A percentile compares a stretch with the other conserved stretches of the same genome.
Evolutionary conservation across 2,888 invertebrate genomes (phyloP).

Genomic region (Digitonthophagus gazella): DNA sequence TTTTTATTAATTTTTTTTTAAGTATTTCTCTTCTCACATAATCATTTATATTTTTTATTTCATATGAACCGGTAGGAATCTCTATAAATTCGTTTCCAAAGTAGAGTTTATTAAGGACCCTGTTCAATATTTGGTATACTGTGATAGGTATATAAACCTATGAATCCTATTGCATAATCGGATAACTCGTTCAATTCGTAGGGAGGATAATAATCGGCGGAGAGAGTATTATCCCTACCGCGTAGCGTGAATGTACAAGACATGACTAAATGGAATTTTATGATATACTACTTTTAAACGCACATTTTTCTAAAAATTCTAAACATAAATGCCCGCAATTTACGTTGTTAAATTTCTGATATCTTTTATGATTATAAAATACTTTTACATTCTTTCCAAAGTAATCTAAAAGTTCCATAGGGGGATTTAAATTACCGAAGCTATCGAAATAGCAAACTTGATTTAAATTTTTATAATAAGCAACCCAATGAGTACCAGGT

Average conservation of each 20-base stretch:
- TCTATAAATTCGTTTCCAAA: constrained; percentile 31
- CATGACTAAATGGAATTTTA: constrained; percentile 30
- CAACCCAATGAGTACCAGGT: constrained; percentile 44
- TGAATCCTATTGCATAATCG: constrained; percentile 1
- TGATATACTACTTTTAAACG: constrained; percentile 24
- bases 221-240: constrained; percentile 1
- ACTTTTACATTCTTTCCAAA: constrained; percentile 19
- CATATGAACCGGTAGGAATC: constrained; percentile 41
- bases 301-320: constrained; percentile 23
- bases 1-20: constrained; percentile 11
- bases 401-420: constrained; percentile 22
- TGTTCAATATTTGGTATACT: constrained; percentile 42
- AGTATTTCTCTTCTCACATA: constrained; percentile 28
- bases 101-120: constrained; percentile 41
- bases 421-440: constrained; percentile 25
- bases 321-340: constrained; percentile 40
- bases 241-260: constrained; percentile 26
- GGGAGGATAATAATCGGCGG: constrained; percentile 2
- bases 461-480: constrained; percentile 40
- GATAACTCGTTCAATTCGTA: constrained; percentile 11
- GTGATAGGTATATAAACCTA: constrained; percentile 1
- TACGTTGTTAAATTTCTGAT: constrained; percentile 37
- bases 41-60: constrained; percentile 38
- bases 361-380: constrained; percentile 37
- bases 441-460: constrained; percentile 37